These are phyloP conservation scores for Desoria tigrina DNA, from an alignment of 2,888 invertebrate species.

Conservation along the genomic window DNA sequence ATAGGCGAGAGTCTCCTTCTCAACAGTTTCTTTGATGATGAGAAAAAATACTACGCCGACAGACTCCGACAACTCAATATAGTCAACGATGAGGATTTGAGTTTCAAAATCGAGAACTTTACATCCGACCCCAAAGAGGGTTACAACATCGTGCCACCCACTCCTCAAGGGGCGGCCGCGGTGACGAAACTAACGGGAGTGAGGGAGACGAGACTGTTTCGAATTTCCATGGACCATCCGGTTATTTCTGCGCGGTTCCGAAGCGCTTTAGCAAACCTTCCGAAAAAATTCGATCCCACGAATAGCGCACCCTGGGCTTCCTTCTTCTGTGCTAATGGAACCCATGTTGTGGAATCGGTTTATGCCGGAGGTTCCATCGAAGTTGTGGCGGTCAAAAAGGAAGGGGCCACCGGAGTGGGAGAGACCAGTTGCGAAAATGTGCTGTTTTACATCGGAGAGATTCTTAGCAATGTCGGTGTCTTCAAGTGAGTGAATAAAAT, in stretches of 20 bases:
- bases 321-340: slow-evolving; percentile 12
- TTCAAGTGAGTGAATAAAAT: no score
- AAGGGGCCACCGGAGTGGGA: background rate
- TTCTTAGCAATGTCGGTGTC: background rate
- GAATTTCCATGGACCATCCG: background rate
- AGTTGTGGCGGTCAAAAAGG: background rate
- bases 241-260: background rate
- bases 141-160: no score
- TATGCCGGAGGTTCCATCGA: slow-evolving; percentile 21
- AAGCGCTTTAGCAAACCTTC: background rate
- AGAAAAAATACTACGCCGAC: background rate
- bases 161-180: no score
- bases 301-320: background rate
- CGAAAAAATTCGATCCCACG: background rate
- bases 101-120: no score
- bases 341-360: slow-evolving; percentile 14
- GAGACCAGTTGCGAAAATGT: background rate
- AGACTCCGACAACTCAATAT: background rate
- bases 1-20: slow-evolving; percentile 1
- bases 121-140: no score
- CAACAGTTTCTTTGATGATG: background rate
- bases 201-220: no score
- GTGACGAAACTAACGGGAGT: no score
- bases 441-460: background rate
- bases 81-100: no score